These are phyloP conservation scores for Echiichthys vipera DNA, from an alignment of 2,797 vertebrate species.

Conservation along the genomic window DNA sequence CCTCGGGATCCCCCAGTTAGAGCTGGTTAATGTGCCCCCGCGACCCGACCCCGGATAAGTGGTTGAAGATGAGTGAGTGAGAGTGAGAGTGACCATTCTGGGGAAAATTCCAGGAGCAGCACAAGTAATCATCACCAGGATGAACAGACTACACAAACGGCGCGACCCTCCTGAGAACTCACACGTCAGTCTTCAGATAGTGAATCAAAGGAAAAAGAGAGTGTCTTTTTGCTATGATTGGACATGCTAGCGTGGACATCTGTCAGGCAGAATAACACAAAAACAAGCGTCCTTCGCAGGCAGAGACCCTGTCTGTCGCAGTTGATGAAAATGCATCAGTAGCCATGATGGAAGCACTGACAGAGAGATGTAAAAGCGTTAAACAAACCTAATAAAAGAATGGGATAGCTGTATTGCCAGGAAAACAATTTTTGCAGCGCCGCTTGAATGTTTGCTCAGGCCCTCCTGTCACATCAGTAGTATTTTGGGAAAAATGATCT, in stretches of 20 bases:
- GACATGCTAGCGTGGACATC: constrained; percentile 22
- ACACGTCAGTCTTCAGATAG: constrained; percentile 17
- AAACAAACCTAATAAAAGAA: constrained; percentile 35
- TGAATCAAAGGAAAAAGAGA: constrained; percentile 35
- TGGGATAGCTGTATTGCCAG: constrained; percentile 22
- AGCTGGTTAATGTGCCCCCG: too few species aligned
- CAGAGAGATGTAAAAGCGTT: background rate
- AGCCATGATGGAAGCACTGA: constrained; percentile 18
- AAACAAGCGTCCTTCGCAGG: constrained; percentile 10
- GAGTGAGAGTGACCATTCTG: too few species aligned
- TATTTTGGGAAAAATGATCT: constrained; percentile 1
- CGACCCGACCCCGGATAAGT: too few species aligned
- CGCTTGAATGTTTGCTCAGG: constrained; percentile 13
- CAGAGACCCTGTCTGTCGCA: constrained; percentile 29
- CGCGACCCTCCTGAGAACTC: constrained; percentile 4
- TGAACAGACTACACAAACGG: background rate
- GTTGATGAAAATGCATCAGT: constrained; percentile 44
- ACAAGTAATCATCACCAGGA: constrained; percentile 49
- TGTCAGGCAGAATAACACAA: constrained; percentile 26
- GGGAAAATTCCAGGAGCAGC: background rate
- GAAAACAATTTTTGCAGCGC: constrained; percentile 17
- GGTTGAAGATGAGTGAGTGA: too few species aligned
- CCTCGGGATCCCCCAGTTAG: too few species aligned
- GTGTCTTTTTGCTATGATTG: constrained; percentile 34
- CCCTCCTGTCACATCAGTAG: constrained; percentile 14